A percentile compares a stretch with the other conserved stretches of the same genome.
Evolutionary conservation across 2,888 invertebrate species (phyloP).

Genomic region (Fabriciana adippe): DNA sequence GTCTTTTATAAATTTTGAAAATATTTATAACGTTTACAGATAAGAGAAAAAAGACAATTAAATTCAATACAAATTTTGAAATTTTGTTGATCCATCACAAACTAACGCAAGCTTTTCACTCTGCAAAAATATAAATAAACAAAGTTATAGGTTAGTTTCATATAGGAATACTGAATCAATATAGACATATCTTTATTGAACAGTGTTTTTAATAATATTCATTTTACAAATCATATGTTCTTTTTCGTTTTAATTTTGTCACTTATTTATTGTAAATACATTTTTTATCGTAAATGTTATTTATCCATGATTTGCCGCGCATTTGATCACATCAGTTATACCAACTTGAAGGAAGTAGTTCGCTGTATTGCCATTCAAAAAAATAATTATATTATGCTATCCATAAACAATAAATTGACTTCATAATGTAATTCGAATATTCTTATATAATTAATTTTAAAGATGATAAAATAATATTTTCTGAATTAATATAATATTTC

Average conservation of each 20-base stretch:
- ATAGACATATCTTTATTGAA: background rate
- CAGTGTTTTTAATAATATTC: background rate
- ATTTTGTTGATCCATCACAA: background rate
- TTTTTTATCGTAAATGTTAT: background rate
- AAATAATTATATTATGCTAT: background rate
- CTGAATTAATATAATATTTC: too few relatives aligned
- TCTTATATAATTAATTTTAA: too few relatives aligned
- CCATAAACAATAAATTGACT: too few relatives aligned
- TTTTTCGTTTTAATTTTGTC: background rate
- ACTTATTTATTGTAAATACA: background rate
- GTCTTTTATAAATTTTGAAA: too few relatives aligned
- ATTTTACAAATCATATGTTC: background rate
- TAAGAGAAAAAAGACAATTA: too few relatives aligned
- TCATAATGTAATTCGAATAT: too few relatives aligned
- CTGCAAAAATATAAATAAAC: slow-evolving; percentile 24
- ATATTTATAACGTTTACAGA: too few relatives aligned
- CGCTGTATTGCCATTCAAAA: slow-evolving; percentile 1
- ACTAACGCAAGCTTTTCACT: slow-evolving; percentile 3
- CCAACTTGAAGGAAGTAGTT: background rate
- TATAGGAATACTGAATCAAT: background rate
- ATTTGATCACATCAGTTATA: slow-evolving; percentile 7
- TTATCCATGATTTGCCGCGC: slow-evolving; percentile 5
- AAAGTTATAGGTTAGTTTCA: slow-evolving; percentile 21
- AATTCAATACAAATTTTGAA: too few relatives aligned
- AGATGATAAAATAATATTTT: too few relatives aligned